A percentile compares a stretch with the other conserved stretches of the same genome.
Evolutionary conservation across 2,888 invertebrate species (phyloP).

Genomic region (Sesamia inferens): DNA sequence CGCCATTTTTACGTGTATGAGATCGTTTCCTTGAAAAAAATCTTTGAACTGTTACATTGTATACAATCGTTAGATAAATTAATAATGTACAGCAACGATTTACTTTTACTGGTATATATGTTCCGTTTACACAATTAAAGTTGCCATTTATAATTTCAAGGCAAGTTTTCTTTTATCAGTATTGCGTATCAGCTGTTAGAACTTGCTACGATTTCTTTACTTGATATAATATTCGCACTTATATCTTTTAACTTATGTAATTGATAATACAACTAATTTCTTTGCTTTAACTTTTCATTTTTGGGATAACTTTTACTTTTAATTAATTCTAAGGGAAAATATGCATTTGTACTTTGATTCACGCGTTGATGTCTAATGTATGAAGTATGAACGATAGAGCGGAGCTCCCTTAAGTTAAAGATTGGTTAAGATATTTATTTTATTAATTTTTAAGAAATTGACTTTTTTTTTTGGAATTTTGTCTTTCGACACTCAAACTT

Average conservation of each 20-base stretch:
- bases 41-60: neutral
- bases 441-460: no score
- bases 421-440: no score
- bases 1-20: slow-evolving; percentile 77
- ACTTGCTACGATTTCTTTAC: slow-evolving; percentile 23
- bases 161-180: slow-evolving; percentile 44
- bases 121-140: slow-evolving; percentile 21
- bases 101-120: neutral
- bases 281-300: neutral
- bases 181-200: slow-evolving; percentile 17
- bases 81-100: neutral
- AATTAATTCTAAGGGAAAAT: neutral
- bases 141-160: slow-evolving; percentile 26
- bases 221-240: slow-evolving; percentile 8
- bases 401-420: neutral
- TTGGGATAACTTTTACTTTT: slow-evolving; percentile 15
- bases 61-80: slow-evolving; percentile 3
- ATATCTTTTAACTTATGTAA: neutral
- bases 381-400: neutral
- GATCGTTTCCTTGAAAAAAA: slow-evolving; percentile 64
- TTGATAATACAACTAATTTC: neutral
- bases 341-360: neutral
- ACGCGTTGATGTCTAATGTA: slow-evolving; percentile 83
- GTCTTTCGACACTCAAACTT: no score
- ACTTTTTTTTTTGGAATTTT: no score